Conservation (phyloP, 2,113 vertebrate genomes). For the Urocolius indicus region DNA sequence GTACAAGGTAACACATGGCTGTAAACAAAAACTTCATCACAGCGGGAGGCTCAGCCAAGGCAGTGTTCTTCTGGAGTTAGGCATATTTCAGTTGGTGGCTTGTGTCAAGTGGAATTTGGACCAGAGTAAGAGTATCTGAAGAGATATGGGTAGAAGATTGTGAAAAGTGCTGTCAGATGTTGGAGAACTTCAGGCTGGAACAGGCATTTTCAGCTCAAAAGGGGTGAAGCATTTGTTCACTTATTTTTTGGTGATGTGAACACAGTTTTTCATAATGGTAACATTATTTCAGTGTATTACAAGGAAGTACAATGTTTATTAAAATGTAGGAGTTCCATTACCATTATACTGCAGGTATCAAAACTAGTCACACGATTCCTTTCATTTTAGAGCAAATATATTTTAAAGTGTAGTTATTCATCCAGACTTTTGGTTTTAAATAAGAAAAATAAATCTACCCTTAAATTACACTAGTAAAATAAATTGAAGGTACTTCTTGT, state of each 20-base stretch:
- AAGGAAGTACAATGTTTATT: neutral
- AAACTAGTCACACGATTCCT: neutral
- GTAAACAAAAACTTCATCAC: neutral
- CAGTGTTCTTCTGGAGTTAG: neutral
- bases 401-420: neutral
- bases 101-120: neutral
- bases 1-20: fast-evolving
- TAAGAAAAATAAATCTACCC: neutral
- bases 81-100: neutral
- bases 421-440: neutral
- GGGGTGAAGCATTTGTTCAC: neutral
- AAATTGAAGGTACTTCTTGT: neutral
- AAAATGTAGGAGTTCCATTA: neutral
- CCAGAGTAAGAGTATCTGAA: neutral
- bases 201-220: neutral
- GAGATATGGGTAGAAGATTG: neutral
- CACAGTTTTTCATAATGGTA: neutral
- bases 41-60: neutral
- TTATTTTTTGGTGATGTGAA: neutral
- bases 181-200: neutral
- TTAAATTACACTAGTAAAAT: neutral
- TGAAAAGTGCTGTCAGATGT: neutral
- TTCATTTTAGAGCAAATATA: neutral
- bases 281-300: neutral
- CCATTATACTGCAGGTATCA: neutral